Base-by-base conservation (phyloP, 2,888 invertebrate species). In the Apotomis betuletana region DNA sequence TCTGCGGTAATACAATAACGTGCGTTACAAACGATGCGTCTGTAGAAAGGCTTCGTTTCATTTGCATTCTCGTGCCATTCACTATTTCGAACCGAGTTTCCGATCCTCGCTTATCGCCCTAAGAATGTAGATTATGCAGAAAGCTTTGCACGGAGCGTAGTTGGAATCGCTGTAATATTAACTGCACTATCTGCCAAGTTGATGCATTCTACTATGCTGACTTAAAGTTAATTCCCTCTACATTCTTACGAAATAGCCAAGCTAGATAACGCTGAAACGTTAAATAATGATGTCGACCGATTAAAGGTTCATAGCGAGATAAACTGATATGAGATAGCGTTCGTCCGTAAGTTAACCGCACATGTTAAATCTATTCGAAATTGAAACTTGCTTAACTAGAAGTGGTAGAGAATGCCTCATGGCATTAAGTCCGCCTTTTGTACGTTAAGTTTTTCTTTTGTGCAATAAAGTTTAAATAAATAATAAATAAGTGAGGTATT, bases 211-310 rank as follows among this genome's bases (percentile, higher is more conserved):
- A 54, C 27, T 65, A 58, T 15, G 38, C 51, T 51, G 71, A 58
- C 59, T 67, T 73, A 52, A 67, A 61, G 67, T 73, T 74, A 67
- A 75, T 62, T 73, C 72, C 70, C 73, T 78, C 78, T 77, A 75
- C 74, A 76, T 75, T 74, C 79, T 81, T 82, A 79, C 78, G 76
- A 78, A 79, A 81, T 63, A 49, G 44, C 49, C 27, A 13, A 67
- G 55, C 46, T 69, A 78, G 80, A 80, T 81, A 27, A 27, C 27
- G 27, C 27, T 27, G 27, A 27, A 80, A 78, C 76, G 67, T 52
- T 60, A 15, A 49, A 61, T 52, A 75, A 74, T 70, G 57, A 70
- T 71, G 65, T 59, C 69, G 65, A 27, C 62, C 61, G 58, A 67
- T 67, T 65, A 67, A 63, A 54, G 52, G 36, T 36, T 27, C 60